These are phyloP conservation scores for Cygnus buccinator DNA, from an alignment of 2,113 vertebrate species.

Conservation along the genomic window DNA sequence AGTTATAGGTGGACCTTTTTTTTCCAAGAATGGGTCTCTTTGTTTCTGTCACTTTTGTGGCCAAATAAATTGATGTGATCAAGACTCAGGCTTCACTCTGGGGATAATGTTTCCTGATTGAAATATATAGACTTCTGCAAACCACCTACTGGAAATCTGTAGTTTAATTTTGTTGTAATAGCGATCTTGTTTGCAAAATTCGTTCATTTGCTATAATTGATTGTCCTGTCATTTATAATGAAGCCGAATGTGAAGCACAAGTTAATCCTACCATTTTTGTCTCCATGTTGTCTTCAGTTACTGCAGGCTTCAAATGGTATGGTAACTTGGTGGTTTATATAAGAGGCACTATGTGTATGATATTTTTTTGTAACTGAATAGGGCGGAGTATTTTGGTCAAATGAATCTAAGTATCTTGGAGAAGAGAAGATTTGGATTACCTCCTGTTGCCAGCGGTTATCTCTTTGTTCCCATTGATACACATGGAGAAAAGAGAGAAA, in stretches of 20 bases:
- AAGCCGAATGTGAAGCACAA: slow-evolving; percentile 67
- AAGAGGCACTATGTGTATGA: not conserved
- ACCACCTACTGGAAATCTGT: slow-evolving; percentile 21
- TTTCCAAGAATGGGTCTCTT: slow-evolving; percentile 6
- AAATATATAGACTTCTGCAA: slow-evolving; percentile 57
- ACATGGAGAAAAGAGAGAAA: not conserved
- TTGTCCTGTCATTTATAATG: slow-evolving; percentile 80
- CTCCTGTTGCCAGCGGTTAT: not conserved
- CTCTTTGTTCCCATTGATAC: not conserved
- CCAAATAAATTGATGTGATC: slow-evolving; percentile 42
- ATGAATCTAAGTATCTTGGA: not conserved
- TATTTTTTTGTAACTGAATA: not conserved
- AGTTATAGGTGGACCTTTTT: not conserved
- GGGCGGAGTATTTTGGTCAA: not conserved
- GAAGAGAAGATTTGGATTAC: not conserved
- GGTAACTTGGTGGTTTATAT: not conserved
- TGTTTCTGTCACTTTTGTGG: not conserved
- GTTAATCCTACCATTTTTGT: slow-evolving; percentile 59
- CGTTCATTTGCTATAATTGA: slow-evolving; percentile 77
- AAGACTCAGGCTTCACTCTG: slow-evolving; percentile 1
- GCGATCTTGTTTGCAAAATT: slow-evolving; percentile 71
- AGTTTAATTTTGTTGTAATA: slow-evolving; percentile 70
- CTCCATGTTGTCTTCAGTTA: slow-evolving; percentile 52
- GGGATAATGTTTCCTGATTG: slow-evolving; percentile 64
- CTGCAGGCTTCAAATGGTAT: not conserved